Percentiles rank a stretch among this genome's conserved stretches.
Evolutionary conservation across 2,888 invertebrate species (phyloP).

Genomic region (Copidosoma aretas): DNA sequence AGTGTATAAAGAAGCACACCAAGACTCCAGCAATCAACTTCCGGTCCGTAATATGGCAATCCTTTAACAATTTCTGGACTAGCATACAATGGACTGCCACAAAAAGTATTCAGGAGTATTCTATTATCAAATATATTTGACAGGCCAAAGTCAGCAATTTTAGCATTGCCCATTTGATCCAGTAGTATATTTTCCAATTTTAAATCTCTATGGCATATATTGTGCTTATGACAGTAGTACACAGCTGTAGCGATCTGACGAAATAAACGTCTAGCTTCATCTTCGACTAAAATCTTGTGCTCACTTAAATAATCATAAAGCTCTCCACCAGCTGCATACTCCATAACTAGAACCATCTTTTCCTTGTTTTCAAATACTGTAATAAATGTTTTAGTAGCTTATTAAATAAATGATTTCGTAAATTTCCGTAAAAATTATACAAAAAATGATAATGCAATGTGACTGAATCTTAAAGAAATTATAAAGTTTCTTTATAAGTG

Average conservation of each 20-base stretch:
- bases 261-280: slow-evolving; percentile 93
- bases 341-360: slow-evolving; percentile 99
- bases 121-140: slow-evolving; percentile 95
- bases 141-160: slow-evolving; percentile 99
- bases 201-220: slow-evolving; percentile 95
- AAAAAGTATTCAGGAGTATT: slow-evolving; percentile 87
- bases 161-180: slow-evolving; percentile 92
- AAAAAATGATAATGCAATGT: too few species aligned
- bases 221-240: slow-evolving; percentile 98
- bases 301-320: slow-evolving; percentile 96
- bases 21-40: slow-evolving; percentile 93
- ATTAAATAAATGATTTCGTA: background rate
- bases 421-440: too few species aligned
- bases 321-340: slow-evolving; percentile 98
- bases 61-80: slow-evolving; percentile 98
- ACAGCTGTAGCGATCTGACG: slow-evolving; percentile 96
- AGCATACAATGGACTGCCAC: slow-evolving; percentile 95
- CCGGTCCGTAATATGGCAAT: slow-evolving; percentile 95
- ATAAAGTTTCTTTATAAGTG: too few species aligned
- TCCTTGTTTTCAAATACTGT: slow-evolving; percentile 98
- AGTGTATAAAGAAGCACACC: slow-evolving; percentile 97
- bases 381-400: background rate
- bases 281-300: slow-evolving; percentile 87
- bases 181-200: slow-evolving; percentile 94
- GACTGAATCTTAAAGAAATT: too few species aligned